Conservation (phyloP, 1,140 invertebrate genomes). For the Philotrypesis tridentata region DNA sequence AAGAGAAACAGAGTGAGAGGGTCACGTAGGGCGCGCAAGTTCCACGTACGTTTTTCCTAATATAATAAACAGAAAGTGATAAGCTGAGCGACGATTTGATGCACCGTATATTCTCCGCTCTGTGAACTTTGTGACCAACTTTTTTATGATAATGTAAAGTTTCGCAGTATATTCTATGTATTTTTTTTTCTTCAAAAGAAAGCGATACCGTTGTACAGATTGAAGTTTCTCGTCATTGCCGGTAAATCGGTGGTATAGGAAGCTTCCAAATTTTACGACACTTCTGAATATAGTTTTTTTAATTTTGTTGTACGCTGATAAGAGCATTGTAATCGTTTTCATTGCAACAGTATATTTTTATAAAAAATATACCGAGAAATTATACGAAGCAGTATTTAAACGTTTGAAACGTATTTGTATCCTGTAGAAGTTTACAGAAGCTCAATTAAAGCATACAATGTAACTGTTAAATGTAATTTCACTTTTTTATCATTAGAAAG, state of each 20-base stretch:
- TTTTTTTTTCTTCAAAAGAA: neutral
- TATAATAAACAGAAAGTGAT: neutral
- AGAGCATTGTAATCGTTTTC: constrained; percentile 4
- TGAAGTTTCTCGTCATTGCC: neutral
- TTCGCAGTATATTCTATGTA: neutral
- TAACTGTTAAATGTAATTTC: constrained; percentile 1
- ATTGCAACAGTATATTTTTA: constrained; percentile 11
- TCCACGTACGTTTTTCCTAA: neutral
- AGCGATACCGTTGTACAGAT: neutral
- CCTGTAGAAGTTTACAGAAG: neutral
- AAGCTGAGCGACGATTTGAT: neutral
- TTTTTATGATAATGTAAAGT: constrained; percentile 9
- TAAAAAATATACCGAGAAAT: constrained; percentile 3
- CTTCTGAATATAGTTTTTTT: neutral
- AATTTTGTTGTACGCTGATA: neutral
- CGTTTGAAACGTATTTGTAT: neutral
- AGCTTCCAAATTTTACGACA: neutral
- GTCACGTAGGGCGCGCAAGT: neutral
- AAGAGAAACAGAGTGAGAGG: neutral
- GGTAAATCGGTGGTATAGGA: neutral
- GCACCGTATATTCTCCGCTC: neutral
- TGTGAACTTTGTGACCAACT: constrained; percentile 7
- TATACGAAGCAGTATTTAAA: constrained; percentile 3
- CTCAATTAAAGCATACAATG: neutral
- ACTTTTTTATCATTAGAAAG: neutral